These are phyloP conservation scores for Drosophila rhopaloa DNA, from an alignment of 1,140 invertebrate species.

Conservation along the genomic window DNA sequence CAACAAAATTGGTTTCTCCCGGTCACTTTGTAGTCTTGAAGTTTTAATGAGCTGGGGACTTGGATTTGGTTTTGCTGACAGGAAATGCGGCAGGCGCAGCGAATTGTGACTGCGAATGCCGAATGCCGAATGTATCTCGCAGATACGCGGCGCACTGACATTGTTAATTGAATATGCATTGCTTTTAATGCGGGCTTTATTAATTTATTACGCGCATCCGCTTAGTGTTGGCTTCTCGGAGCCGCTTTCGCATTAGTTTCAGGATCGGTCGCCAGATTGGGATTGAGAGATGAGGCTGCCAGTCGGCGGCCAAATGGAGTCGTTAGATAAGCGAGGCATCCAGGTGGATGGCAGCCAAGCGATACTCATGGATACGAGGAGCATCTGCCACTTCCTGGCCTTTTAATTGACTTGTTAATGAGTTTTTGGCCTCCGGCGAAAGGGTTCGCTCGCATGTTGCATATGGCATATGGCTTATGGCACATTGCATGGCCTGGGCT, in stretches of 20 bases:
- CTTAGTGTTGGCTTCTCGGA: conserved; percentile 55
- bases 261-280: conserved; percentile 13
- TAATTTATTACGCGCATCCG: conserved; percentile 84
- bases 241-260: conserved; percentile 24
- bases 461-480: no score
- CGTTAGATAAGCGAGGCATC: conserved; percentile 67
- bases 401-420: conserved; percentile 80
- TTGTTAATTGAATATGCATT: conserved; percentile 83
- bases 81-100: conserved; percentile 69
- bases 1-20: conserved; percentile 54
- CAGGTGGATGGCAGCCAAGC: conserved; percentile 13
- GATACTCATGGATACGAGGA: conserved; percentile 3
- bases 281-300: conserved; percentile 31
- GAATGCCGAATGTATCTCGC: conserved; percentile 62
- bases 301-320: conserved; percentile 65
- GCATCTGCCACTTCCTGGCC: conserved; percentile 70
- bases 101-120: conserved; percentile 49
- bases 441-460: conserved; percentile 5
- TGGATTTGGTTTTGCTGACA: conserved; percentile 41
- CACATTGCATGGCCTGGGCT: conserved; percentile 16
- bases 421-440: conserved; percentile 24
- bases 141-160: conserved; percentile 60
- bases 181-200: conserved; percentile 79
- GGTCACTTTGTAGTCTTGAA: conserved; percentile 42
- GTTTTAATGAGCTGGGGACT: conserved; percentile 46